Evolutionary conservation across 92 coral and sea anemone species (phyloP).

Genomic region (Palythoa grandis): DNA sequence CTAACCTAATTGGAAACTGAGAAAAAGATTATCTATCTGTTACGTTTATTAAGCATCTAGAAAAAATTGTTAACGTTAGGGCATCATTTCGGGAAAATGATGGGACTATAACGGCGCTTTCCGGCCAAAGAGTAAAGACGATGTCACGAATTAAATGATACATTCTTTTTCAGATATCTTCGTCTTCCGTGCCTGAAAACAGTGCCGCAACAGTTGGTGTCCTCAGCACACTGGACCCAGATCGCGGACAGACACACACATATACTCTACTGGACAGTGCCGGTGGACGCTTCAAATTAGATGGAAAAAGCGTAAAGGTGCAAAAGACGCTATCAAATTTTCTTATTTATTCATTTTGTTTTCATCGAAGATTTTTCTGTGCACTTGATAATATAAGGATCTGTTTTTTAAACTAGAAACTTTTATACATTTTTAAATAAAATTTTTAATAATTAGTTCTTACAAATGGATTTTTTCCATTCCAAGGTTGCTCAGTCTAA

Average conservation of each 20-base stretch:
- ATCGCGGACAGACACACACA: conserved; percentile 64
- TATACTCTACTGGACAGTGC: conserved; percentile 75
- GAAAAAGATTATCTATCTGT: no score
- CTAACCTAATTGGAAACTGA: no score
- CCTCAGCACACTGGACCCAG: conserved; percentile 86
- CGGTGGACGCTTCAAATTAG: conserved; percentile 76
- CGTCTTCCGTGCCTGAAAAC: conserved; percentile 67
- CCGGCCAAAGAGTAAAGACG: no score
- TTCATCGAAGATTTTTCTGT: neutral
- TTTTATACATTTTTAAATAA: neutral
- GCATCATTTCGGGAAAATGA: no score
- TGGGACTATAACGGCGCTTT: no score
- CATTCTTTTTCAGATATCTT: conserved; percentile 51
- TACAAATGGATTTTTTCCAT: neutral
- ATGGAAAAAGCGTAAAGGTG: conserved; percentile 14
- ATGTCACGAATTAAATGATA: no score
- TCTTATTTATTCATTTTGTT: neutral
- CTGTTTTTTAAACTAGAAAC: neutral
- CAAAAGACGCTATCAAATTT: neutral
- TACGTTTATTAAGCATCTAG: no score
- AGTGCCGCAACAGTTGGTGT: conserved; percentile 74
- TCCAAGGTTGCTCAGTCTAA: conserved; percentile 75
- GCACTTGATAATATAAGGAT: neutral
- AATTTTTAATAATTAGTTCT: neutral
- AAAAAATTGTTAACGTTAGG: no score